Base-by-base conservation (phyloP, 2,113 vertebrate genomes). In the Boulengeromyrus knoepffleri region DNA sequence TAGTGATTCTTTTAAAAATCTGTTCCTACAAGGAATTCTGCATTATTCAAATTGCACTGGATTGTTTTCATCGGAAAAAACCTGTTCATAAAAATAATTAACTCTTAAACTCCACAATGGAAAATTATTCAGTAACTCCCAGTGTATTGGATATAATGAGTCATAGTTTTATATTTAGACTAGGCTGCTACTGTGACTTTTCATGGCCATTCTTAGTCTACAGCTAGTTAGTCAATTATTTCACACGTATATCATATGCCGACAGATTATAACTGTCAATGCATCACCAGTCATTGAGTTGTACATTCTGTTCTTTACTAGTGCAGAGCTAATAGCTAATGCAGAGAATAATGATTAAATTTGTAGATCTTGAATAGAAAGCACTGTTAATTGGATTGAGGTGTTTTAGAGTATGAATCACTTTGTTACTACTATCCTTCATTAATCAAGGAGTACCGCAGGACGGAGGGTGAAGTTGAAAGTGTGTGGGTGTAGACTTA, bases 361-460 rank as follows among this genome's bases (percentile, higher is more conserved):
- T 80, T 42, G 74, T 80, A 42, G 74, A 80, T 80, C 74, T 42
- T 42, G 36, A 80, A 80, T 80, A 42, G 74, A 80, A 36, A 17
- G 74, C 36, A 80, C 74, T 42, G 74, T 80, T 80, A 80, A 80
- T 80, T 80, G 36, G 62, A 70, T 70, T 70, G 62, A 13, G 87
- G 31, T 13, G 19, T 21, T 88, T 42, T 88, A 88, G 9, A 58
- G 50, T 58, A 88, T 58, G 87, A 88, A 88, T 88, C 87, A 88
- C 87, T 88, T 88, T 88, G 86, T 42, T 58, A 88, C 5, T 49
- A 19, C 86, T 62, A 45, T 88, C 53, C 15, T 66, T 27, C 87
- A 66, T 88, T 88, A 88, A 88, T 88, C 87, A 88, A 19, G 58
- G 87, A 62, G 87, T 36, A 88, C 87, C 5, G 21, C 53, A 45